Conservation (phyloP, 2,113 vertebrate genomes). For the Martes martes region DNA sequence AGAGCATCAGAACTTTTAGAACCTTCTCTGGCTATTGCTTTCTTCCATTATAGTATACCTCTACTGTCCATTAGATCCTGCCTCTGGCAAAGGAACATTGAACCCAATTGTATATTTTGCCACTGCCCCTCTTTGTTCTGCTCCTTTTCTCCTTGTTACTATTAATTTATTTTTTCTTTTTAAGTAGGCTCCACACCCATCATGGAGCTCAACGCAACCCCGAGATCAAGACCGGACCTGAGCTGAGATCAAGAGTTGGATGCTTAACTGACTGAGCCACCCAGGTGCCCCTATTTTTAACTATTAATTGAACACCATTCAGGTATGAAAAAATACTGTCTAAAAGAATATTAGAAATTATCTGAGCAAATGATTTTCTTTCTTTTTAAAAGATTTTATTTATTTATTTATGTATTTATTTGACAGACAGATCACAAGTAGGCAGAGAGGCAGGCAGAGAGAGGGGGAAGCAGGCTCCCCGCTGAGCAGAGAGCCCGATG, state of each 20-base stretch:
- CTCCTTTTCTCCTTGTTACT: not conserved
- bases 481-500: no score
- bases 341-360: not conserved
- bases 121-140: not conserved
- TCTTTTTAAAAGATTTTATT: no score
- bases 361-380: not conserved
- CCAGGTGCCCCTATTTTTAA: not conserved
- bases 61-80: not conserved
- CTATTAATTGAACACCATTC: not conserved
- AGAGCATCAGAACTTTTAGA: not conserved
- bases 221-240: not conserved
- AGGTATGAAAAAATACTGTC: not conserved
- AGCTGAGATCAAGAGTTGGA: not conserved
- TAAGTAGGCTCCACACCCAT: not conserved
- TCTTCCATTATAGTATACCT: not conserved
- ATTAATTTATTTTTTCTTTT: not conserved
- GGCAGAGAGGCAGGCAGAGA: no score
- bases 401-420: no score
- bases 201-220: not conserved
- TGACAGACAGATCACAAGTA: no score
- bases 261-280: not conserved
- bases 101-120: not conserved
- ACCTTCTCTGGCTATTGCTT: not conserved
- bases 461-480: no score
- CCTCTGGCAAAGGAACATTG: not conserved